Conservation (phyloP, 2,797 vertebrate species). For the Peromyscus attwateri region DNA sequence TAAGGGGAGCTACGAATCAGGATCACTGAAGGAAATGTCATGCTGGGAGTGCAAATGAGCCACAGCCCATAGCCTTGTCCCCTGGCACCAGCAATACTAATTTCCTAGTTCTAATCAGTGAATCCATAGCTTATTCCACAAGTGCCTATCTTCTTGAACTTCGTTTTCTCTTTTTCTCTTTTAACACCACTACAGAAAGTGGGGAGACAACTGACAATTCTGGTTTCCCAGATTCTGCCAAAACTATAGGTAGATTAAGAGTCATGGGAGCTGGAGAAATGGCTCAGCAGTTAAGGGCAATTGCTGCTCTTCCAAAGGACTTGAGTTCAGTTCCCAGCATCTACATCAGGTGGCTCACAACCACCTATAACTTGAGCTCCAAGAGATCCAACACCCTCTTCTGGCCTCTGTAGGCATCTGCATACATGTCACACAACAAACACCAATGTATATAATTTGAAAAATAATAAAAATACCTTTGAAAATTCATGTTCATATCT, state of each 20-base stretch:
- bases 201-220: background rate
- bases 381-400: background rate
- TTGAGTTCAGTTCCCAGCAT: background rate
- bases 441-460: background rate
- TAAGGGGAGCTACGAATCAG: background rate
- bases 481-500: background rate
- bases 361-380: background rate
- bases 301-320: background rate
- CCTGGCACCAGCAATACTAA: background rate
- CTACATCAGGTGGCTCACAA: background rate
- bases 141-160: background rate
- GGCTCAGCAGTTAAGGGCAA: background rate
- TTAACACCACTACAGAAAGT: background rate
- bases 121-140: background rate
- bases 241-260: background rate
- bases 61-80: background rate
- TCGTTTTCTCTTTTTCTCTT: background rate
- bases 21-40: background rate
- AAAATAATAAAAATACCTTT: background rate
- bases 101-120: background rate
- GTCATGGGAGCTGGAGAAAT: background rate
- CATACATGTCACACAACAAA: background rate
- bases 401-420: background rate
- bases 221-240: background rate
- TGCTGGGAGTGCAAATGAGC: background rate